phyloP scores from a whole-genome alignment of 2,888 invertebrate species.

The Hirudinaria manillensis region DNA sequence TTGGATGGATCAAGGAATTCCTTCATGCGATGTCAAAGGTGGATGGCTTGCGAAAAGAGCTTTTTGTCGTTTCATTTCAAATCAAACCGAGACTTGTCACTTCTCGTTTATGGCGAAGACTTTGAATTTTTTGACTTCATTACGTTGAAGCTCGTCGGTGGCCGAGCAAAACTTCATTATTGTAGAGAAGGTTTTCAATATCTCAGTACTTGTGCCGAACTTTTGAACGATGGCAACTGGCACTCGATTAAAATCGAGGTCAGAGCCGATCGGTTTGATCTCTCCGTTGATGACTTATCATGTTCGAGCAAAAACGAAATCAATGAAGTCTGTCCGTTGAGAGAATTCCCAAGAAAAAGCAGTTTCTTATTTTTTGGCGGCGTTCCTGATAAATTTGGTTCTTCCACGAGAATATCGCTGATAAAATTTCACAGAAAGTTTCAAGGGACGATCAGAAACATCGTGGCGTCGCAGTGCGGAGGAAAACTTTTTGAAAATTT shows the following conservation, averaged over 20 bases:
- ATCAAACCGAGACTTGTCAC: background rate
- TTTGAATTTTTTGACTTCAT: background rate
- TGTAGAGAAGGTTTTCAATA: background rate
- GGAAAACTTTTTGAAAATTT: conserved; percentile 1
- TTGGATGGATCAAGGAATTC: background rate
- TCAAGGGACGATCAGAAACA: background rate
- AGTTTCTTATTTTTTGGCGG: background rate
- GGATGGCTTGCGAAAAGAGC: background rate
- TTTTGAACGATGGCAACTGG: conserved; percentile 5
- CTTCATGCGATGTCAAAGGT: conserved; percentile 6
- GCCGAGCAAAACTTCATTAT: background rate
- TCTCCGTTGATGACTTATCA: background rate
- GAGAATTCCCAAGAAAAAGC: background rate
- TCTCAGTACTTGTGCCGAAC: background rate
- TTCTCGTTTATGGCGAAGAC: background rate
- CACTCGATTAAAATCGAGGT: conserved; percentile 2
- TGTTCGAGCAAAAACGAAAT: background rate
- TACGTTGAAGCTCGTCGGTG: background rate
- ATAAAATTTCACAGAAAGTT: background rate
- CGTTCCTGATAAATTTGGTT: background rate
- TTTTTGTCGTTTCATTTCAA: background rate
- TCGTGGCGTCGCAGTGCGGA: conserved; percentile 10
- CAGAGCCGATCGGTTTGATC: background rate
- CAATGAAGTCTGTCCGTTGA: background rate
- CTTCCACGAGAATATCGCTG: background rate